Conservation (phyloP, 2,888 invertebrate species). For the Drosophila phalerata region DNA sequence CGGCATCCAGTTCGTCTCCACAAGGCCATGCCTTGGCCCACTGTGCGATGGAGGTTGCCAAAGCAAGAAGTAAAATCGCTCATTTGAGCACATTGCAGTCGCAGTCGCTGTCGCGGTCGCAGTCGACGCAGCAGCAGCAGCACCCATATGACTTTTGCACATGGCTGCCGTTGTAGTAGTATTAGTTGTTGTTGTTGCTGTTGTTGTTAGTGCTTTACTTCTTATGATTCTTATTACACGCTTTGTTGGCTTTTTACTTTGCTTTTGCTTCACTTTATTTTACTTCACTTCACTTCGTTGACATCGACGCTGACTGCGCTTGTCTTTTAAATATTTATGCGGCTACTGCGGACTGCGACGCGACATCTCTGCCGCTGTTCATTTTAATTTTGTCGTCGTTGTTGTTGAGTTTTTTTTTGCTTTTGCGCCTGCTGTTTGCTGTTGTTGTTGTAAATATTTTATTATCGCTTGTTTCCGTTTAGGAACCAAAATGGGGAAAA, state of each 20-base stretch:
- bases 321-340: conserved; percentile 58
- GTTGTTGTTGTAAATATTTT: conserved; percentile 73
- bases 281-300: conserved; percentile 25
- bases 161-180: conserved; percentile 35
- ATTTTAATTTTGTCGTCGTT: conserved; percentile 47
- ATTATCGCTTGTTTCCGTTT: conserved; percentile 80
- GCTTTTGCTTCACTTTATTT: conserved; percentile 38
- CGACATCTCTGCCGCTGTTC: conserved; percentile 44
- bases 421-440: conserved; percentile 28
- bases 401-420: conserved; percentile 46
- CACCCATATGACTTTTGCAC: conserved; percentile 59
- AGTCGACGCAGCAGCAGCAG: conserved; percentile 30
- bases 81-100: conserved; percentile 45
- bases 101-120: conserved; percentile 13
- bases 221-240: conserved; percentile 68
- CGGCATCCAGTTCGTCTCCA: conserved; percentile 26
- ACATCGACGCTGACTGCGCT: conserved; percentile 44
- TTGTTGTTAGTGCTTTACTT: conserved; percentile 48
- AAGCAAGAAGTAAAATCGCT: conserved; percentile 53
- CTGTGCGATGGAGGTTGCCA: conserved; percentile 51
- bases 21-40: conserved; percentile 64
- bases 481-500: conserved; percentile 74
- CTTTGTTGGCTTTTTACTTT: conserved; percentile 58
- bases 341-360: conserved; percentile 37
- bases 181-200: conserved; percentile 17